These are phyloP conservation scores for Ceriagrion tenellum DNA, from an alignment of 2,888 invertebrate genomes.

Conservation along the genomic window DNA sequence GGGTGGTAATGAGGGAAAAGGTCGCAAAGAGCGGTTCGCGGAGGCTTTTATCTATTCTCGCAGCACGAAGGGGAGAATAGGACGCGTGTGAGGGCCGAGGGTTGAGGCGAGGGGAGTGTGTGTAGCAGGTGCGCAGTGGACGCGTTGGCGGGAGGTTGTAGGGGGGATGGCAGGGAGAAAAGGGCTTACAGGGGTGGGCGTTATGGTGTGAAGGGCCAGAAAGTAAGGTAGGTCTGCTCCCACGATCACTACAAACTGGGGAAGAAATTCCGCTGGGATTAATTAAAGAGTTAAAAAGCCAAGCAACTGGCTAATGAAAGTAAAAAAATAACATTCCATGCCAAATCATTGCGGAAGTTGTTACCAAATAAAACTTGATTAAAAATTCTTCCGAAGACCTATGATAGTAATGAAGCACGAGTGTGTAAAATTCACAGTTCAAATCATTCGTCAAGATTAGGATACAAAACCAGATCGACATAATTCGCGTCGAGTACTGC, in stretches of 20 bases:
- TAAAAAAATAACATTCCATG: no score
- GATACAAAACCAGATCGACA: no score
- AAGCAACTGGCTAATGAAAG: neutral
- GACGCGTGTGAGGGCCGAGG: neutral
- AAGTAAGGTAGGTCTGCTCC: neutral
- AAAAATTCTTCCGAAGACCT: no score
- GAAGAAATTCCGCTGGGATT: neutral
- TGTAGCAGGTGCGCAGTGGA: slow-evolving; percentile 32
- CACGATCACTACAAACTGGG: neutral
- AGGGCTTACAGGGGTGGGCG: neutral
- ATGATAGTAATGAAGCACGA: no score
- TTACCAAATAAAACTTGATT: no score
- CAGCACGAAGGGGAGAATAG: neutral
- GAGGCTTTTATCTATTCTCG: neutral
- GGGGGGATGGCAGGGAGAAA: neutral
- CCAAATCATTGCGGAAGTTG: no score
- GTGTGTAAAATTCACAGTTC: no score
- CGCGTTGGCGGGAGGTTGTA: neutral
- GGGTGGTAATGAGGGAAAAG: neutral
- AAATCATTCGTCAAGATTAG: no score
- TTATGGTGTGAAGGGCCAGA: neutral
- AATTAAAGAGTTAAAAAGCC: neutral
- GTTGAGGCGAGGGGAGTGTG: neutral
- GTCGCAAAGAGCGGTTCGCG: neutral
- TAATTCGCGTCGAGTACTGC: no score